Conservation (phyloP, 2,113 vertebrate species). For the Fulmarus glacialis region DNA sequence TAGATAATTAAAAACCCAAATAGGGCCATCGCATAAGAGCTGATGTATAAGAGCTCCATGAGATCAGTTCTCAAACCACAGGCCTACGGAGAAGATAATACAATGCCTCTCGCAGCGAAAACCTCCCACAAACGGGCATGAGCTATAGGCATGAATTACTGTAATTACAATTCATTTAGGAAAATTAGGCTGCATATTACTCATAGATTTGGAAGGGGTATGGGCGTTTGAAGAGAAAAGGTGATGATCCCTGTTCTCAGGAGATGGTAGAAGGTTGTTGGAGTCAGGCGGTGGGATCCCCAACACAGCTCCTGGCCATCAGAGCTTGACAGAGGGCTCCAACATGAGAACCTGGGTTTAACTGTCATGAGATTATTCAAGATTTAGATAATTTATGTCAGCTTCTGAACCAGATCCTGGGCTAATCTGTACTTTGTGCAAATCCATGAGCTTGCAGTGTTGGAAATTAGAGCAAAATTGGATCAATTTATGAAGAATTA, state of each 20-base stretch:
- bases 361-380: neutral
- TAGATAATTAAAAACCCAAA: neutral
- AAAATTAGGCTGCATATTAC: neutral
- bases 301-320: neutral
- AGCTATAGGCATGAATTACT: slow-evolving; percentile 33
- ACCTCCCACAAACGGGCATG: neutral
- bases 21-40: neutral
- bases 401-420: neutral
- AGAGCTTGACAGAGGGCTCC: neutral
- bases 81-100: neutral
- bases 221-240: neutral
- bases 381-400: neutral
- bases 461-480: neutral
- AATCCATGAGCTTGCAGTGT: neutral
- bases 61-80: slow-evolving; percentile 1
- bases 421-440: slow-evolving; percentile 13
- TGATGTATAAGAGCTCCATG: slow-evolving; percentile 29
- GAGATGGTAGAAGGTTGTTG: neutral
- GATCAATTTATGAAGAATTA: neutral
- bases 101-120: neutral
- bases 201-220: neutral
- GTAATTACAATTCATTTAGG: slow-evolving; percentile 51
- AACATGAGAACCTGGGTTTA: neutral
- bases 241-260: neutral
- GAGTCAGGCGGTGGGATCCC: neutral